A percentile compares a stretch with the other conserved stretches of the same genome.
phyloP scores from a whole-genome alignment of 2,888 invertebrate genomes.

The Drosophila mayaguana region DNA sequence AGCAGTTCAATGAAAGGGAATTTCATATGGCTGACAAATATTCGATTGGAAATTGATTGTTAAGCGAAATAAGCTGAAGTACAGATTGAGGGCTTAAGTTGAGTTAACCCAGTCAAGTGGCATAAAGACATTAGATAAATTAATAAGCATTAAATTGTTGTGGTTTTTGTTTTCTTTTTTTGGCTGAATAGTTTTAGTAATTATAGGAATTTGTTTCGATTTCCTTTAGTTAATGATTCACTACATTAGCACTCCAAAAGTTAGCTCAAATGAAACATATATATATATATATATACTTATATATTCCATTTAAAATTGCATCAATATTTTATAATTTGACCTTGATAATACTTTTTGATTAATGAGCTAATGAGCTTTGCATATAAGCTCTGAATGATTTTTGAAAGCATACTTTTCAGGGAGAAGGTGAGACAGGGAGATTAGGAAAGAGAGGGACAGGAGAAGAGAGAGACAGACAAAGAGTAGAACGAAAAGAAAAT shows the following conservation, averaged over 20 bases:
- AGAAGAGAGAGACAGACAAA: no score
- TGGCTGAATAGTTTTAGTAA: neutral
- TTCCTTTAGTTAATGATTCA: neutral
- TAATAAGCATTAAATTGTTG: neutral
- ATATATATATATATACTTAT: no score
- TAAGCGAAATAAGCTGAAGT: neutral
- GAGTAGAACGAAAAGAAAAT: no score
- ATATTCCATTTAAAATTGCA: no score
- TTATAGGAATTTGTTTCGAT: neutral
- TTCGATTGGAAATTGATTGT: neutral
- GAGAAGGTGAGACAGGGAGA: no score
- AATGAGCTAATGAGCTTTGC: no score
- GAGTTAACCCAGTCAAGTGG: neutral
- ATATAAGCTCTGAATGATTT: no score
- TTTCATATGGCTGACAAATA: neutral
- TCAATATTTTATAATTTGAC: no score
- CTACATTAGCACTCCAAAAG: neutral
- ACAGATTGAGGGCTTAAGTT: neutral
- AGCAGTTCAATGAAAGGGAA: neutral
- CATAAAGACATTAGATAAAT: neutral
- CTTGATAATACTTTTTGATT: no score
- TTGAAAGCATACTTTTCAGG: no score
- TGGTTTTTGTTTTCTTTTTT: no score
- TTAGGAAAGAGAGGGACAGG: no score
- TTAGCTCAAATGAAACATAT: neutral